Conservation (phyloP, 1,140 invertebrate species). For the Cataglyphis hispanica region DNA sequence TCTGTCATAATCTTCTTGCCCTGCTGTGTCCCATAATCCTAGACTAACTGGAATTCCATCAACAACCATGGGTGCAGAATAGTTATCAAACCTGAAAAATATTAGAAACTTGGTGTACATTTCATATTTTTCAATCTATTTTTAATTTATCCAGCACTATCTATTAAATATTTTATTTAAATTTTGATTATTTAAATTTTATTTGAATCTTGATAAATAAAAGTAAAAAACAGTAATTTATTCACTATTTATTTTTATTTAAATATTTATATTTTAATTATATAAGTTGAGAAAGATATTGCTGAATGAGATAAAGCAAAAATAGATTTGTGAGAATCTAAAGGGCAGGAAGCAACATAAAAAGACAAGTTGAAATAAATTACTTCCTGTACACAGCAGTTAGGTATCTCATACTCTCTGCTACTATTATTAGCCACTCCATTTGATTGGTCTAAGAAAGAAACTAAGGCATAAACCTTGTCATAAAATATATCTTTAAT, state of each 20-base stretch:
- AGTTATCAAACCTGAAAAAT: conserved; percentile 96
- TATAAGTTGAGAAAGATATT: background rate
- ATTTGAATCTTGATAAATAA: background rate
- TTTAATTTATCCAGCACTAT: background rate
- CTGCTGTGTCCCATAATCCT: conserved; percentile 98
- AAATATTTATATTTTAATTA: background rate
- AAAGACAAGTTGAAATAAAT: conserved; percentile 81
- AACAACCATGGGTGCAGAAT: conserved; percentile 98
- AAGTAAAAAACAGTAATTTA: background rate
- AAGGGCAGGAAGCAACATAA: conserved; percentile 72
- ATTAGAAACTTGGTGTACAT: conserved; percentile 48
- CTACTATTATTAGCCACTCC: conserved; percentile 83
- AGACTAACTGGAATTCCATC: conserved; percentile 98
- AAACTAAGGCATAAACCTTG: conserved; percentile 29
- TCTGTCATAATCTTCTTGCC: conserved; percentile 99
- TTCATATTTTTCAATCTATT: conserved; percentile 19
- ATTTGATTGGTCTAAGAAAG: conserved; percentile 71
- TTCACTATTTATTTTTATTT: background rate
- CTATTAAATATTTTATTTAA: conserved; percentile 1
- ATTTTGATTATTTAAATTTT: background rate
- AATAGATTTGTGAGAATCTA: conserved; percentile 47
- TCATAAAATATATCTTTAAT: conserved; percentile 16
- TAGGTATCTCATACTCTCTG: conserved; percentile 77
- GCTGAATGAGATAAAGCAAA: conserved; percentile 30
- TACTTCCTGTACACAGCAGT: conserved; percentile 80